Base-by-base conservation (phyloP, 2,888 invertebrate species). In the Troglohyphantes excavatus region DNA sequence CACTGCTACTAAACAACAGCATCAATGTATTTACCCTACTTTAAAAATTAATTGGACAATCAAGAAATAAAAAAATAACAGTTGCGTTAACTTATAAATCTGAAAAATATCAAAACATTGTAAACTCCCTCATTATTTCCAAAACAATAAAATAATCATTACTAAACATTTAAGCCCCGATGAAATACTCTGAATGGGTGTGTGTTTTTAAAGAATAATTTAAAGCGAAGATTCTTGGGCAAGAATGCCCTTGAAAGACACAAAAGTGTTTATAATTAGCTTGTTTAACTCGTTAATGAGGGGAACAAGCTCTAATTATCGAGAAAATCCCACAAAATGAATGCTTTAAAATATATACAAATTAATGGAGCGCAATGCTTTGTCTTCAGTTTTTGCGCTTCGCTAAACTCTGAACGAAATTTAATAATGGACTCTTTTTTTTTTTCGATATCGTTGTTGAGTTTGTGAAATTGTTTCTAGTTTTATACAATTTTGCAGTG, bases 221-320 rank as follows among this genome's bases (percentile, higher is more conserved):
- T 33, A 39, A 65, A 78, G 26, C 78, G 11, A 78, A 61, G 65
- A 33, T 43, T 43, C 27, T 59, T 2, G 17, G 43, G 33, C 21
- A 23, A n/a, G 65, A 26, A 39, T 5, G 13, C 61, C 39, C 11
- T 65, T 75, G 29, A 27, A 23, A 63, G n/a, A 43, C 65, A 72
- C n/a, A 59, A 75, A 82, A 82, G 46, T 82, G 39, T 59, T 29
- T 59, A 82, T 82, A 82, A 82, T 82, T 82, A 82, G 82, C 82
- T 65, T 82, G 70, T 82, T 79, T 70, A 19, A 53, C 33, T 61
- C 5, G 27, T 53, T 82, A 82, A 82, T 68, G 82, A 82, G 82
- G 70, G 53, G 29, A 82, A 68, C 70, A 19, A 53, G 68, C 82
- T 82, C 68, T 82, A 82, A 82, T 82, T 82, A 70, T 27, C 70